Evolutionary conservation across 2,888 invertebrate species (phyloP).

Genomic region (Epistrophella euchroma): DNA sequence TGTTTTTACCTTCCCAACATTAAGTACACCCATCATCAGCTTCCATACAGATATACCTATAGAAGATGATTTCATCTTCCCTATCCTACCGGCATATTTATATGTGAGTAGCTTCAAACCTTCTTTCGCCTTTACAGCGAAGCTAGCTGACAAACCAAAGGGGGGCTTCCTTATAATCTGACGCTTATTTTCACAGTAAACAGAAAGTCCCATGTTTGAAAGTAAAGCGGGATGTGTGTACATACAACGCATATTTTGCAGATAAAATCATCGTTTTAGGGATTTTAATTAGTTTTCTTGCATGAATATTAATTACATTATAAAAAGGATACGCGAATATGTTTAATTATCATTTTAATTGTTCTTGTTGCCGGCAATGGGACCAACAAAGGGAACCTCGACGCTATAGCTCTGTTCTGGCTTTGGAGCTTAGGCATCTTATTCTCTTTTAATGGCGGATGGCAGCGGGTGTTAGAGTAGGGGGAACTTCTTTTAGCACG

Average conservation of each 20-base stretch:
- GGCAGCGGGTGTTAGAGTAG: not conserved
- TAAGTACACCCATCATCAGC: not conserved
- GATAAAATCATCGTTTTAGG: slow-evolving; percentile 74
- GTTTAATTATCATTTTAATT: slow-evolving; percentile 76
- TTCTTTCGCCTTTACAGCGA: not conserved
- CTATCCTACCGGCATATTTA: not conserved
- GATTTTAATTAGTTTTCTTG: slow-evolving; percentile 76
- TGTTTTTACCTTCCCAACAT: slow-evolving; percentile 52
- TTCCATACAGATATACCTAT: not conserved
- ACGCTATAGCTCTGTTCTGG: not conserved
- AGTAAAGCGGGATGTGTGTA: slow-evolving; percentile 53
- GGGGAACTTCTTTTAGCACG: not conserved
- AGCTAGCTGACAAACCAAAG: not conserved
- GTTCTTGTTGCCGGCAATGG: slow-evolving; percentile 64
- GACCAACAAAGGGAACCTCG: not conserved
- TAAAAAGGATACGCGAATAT: slow-evolving; percentile 76
- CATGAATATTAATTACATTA: slow-evolving; percentile 76
- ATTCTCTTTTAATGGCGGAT: not conserved
- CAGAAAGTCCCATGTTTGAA: slow-evolving; percentile 73
- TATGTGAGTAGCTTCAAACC: not conserved
- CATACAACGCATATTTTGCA: slow-evolving; percentile 72
- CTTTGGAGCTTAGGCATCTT: not conserved
- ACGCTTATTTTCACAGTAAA: slow-evolving; percentile 74
- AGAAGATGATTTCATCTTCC: no score
- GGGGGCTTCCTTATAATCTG: slow-evolving; percentile 63